Evolutionary conservation across 2,888 invertebrate species (phyloP).

Genomic region (Metalampra italica): DNA sequence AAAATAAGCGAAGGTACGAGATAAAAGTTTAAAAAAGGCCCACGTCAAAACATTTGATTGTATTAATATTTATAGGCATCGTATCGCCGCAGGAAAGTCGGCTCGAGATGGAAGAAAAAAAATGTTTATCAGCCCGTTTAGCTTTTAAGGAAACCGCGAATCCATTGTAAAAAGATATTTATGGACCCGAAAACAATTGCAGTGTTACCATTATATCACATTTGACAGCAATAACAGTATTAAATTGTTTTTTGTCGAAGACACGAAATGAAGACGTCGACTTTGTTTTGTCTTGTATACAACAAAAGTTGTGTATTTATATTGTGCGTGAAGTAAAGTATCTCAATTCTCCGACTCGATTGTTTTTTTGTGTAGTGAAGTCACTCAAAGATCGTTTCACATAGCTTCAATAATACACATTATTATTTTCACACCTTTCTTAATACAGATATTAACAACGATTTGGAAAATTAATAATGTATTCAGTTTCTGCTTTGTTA

Average conservation of each 20-base stretch:
- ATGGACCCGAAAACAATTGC: slow-evolving; percentile 75
- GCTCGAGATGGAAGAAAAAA: slow-evolving; percentile 54
- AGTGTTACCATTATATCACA: slow-evolving; percentile 73
- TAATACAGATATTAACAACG: too few relatives aligned
- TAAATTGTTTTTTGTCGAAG: slow-evolving; percentile 54
- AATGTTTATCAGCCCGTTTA: slow-evolving; percentile 76
- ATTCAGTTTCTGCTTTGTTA: too few relatives aligned
- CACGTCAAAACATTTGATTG: slow-evolving; percentile 80
- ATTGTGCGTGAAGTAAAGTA: slow-evolving; percentile 39
- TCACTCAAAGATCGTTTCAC: slow-evolving; percentile 5
- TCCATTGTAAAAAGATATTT: slow-evolving; percentile 76
- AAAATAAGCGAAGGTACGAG: slow-evolving; percentile 74
- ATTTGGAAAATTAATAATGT: too few relatives aligned
- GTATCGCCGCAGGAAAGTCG: slow-evolving; percentile 72
- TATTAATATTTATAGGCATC: slow-evolving; percentile 77
- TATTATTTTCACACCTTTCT: too few relatives aligned
- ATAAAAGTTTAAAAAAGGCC: slow-evolving; percentile 76
- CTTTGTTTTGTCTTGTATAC: slow-evolving; percentile 34
- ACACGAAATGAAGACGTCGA: slow-evolving; percentile 60
- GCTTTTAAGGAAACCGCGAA: slow-evolving; percentile 77
- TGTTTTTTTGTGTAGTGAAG: slow-evolving; percentile 23
- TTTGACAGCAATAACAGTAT: slow-evolving; percentile 75
- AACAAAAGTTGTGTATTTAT: slow-evolving; percentile 46
- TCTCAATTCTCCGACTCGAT: slow-evolving; percentile 33
- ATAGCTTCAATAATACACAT: not conserved